phyloP scores from a whole-genome alignment of 2,797 vertebrate species.

The Sebastes minor region DNA sequence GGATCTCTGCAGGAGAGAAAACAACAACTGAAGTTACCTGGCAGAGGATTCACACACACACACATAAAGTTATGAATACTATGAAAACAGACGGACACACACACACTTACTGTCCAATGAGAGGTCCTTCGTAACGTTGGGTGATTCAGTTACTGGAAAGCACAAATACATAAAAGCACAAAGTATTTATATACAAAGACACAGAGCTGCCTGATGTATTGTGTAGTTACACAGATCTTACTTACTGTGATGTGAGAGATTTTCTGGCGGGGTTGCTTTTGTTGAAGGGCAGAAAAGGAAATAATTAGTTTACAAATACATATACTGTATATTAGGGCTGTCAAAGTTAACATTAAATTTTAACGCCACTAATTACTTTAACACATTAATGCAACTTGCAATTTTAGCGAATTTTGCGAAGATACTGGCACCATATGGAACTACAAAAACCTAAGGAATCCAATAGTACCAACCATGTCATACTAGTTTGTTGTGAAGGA shows the following conservation, averaged over 20 bases:
- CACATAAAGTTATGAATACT: neutral
- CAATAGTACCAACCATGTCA: no score
- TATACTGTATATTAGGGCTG: neutral
- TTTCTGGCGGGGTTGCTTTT: neutral
- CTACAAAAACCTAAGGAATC: no score
- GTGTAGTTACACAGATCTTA: neutral
- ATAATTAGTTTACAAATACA: neutral
- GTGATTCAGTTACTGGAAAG: slow-evolving; percentile 18
- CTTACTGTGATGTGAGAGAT: neutral
- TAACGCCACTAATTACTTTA: no score
- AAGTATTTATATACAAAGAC: neutral
- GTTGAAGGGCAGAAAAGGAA: neutral
- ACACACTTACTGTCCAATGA: slow-evolving; percentile 29
- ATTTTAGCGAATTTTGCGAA: no score
- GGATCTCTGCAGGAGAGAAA: slow-evolving; percentile 43
- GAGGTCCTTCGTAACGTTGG: accelerated
- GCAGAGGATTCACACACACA: neutral
- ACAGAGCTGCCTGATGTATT: neutral
- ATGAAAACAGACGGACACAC: neutral
- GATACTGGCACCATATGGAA: no score
- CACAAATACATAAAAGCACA: neutral
- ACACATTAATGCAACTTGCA: no score
- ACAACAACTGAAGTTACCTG: neutral
- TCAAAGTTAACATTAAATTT: no score
- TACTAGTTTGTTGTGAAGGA: no score